phyloP scores from a whole-genome alignment of 2,888 invertebrate species.

The Eucera pruinosa region DNA sequence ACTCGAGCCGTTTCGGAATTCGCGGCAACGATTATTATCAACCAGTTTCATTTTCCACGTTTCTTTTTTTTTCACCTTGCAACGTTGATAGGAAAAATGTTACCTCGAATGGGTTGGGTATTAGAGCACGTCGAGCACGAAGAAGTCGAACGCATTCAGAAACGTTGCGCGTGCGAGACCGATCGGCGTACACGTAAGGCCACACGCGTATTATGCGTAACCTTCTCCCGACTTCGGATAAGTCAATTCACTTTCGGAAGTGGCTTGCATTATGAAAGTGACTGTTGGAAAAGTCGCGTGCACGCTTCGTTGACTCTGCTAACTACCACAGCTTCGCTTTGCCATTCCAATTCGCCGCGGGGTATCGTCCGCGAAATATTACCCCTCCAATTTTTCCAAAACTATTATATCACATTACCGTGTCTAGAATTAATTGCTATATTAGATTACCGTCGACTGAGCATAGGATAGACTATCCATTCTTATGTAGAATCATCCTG shows the following conservation, averaged over 20 bases:
- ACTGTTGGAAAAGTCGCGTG: slow-evolving; percentile 71
- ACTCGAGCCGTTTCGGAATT: too few relatives aligned
- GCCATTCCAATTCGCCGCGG: slow-evolving; percentile 65
- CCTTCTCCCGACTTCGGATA: slow-evolving; percentile 65
- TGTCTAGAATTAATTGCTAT: too few relatives aligned
- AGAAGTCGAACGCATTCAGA: slow-evolving; percentile 12
- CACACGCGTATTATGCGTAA: slow-evolving; percentile 58
- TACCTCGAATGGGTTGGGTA: too few relatives aligned
- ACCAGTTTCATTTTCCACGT: too few relatives aligned
- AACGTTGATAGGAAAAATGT: neutral
- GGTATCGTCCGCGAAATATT: slow-evolving; percentile 64
- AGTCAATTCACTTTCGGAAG: slow-evolving; percentile 74
- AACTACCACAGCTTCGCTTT: slow-evolving; percentile 57
- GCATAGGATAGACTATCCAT: too few relatives aligned
- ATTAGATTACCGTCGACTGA: too few relatives aligned
- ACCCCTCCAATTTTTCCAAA: slow-evolving; percentile 39
- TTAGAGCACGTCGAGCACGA: neutral
- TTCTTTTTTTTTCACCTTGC: too few relatives aligned
- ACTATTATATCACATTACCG: too few relatives aligned
- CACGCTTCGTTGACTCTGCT: slow-evolving; percentile 69
- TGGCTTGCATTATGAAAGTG: slow-evolving; percentile 71
- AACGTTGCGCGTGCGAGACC: slow-evolving; percentile 21
- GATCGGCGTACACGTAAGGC: slow-evolving; percentile 33
- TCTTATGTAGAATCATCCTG: too few relatives aligned
- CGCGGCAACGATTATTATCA: too few relatives aligned